Evolutionary conservation across 2,113 vertebrate genomes (phyloP).

Genomic region (Halichoerus grypus): DNA sequence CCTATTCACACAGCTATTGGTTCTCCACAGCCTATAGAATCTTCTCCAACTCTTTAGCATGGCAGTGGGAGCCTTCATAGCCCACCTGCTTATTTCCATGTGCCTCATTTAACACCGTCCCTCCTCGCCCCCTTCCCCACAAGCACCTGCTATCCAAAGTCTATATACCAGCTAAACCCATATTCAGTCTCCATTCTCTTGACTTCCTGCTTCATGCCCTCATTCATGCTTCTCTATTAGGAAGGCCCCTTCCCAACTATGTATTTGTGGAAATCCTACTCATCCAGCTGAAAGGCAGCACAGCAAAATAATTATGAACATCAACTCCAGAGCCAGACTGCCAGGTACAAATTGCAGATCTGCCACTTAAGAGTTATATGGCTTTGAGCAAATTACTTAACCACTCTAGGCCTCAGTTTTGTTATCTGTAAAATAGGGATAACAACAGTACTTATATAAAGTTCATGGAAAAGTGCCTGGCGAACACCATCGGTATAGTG

Average conservation of each 20-base stretch:
- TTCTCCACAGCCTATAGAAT: background rate
- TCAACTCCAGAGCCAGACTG: background rate
- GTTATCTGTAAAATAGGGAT: background rate
- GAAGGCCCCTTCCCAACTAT: background rate
- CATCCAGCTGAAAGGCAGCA: background rate
- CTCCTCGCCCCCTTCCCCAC: background rate
- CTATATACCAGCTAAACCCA: background rate
- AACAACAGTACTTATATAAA: background rate
- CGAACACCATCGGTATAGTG: background rate
- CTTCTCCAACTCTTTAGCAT: rapidly evolving
- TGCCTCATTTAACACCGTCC: background rate
- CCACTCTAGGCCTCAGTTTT: background rate
- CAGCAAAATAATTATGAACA: background rate
- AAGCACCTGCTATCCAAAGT: background rate
- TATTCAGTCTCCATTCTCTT: background rate
- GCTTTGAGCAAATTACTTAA: background rate
- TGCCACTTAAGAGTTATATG: background rate
- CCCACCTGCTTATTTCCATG: background rate
- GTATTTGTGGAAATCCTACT: background rate
- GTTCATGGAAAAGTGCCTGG: background rate
- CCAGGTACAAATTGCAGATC: background rate
- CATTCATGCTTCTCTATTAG: background rate
- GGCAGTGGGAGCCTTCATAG: background rate
- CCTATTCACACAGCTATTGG: background rate
- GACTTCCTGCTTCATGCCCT: background rate